Evolutionary conservation across 2,797 vertebrate species (phyloP), one percentile per base, ranked within the genome.

Genomic region (Gymnodraco acuticeps): DNA sequence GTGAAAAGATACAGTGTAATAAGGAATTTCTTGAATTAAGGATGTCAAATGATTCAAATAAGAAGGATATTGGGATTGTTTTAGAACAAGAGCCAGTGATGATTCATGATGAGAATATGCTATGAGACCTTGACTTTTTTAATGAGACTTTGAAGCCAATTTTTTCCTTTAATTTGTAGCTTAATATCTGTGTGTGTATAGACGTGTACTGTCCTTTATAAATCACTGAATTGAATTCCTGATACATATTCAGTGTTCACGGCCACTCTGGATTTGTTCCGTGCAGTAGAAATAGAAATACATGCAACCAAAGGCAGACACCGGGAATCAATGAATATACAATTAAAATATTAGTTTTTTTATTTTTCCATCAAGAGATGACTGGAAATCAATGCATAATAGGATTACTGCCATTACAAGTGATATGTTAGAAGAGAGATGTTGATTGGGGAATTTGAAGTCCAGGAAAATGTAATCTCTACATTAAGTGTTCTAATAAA

Each of bases 351-450:
- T 31, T 68, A 54, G 33, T 19, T 69, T 77, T 60, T 41, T 23
- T 56, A 70, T 84, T 71, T 68, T 27, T 23, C 61, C 58, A 52
- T 63, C n/a, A 45, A 51, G 63, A 67, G 33, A 69, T 68, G 69
- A 82, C 31, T 82, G 56, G 52, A 81, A 87, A 82, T 79, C 62
- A 64, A 82, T 78, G 45, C 10, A n/a, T 62, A 71, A 73, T 60
- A 31, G 23, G 83, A 66, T 73, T 42, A 73, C 64, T 65, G 59
- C 67, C 45, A 51, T 81, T 51, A 69, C 38, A 52, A 63, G 33
- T 23, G 31, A 80, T 56, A 27, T 48, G 7, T 67, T 62, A n/a
- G 64, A 10, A 69, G 23, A 20, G 0, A 52, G 54, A 51, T 58
- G 31, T 59, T 66, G 53, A 67, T 1, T 15, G 19, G 13, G 52